Evolutionary conservation across 1,140 invertebrate genomes (phyloP), one percentile per base, ranked within the genome.

Genomic region (Tetraneura akinire): DNA sequence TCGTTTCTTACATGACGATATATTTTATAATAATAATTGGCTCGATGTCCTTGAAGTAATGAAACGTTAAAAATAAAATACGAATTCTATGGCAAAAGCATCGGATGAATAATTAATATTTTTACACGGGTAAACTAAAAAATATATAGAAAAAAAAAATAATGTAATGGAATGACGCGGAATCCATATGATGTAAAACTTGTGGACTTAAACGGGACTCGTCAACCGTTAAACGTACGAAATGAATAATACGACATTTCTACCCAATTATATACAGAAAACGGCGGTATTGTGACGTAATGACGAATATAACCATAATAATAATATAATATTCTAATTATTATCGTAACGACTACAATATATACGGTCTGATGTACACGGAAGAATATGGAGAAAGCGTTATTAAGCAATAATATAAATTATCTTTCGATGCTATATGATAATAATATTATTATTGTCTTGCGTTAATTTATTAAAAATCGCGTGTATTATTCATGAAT

Each of bases 371-470:
- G 66, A 68, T 37, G 23, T 47, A 21, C 37, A 11, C 21, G 66
- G 21, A 68, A 5, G 66, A 68, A 47, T 45, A 14, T 13, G 42
- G 66, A 68, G 66, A 68, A 68, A 68, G 66, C 23, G 16, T 13
- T 66, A 45, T 68, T 47, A 14, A 68, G 32, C 21, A 68, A 62
- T 32, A 3, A n/a, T n/a, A n/a, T n/a, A n/a, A n/a, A n/a, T n/a
- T n/a, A n/a, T n/a, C n/a, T n/a, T n/a, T n/a, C n/a, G n/a, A n/a
- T n/a, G n/a, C n/a, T n/a, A n/a, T n/a, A n/a, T n/a, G n/a, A n/a
- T n/a, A n/a, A n/a, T n/a, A n/a, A n/a, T n/a, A n/a, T n/a, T n/a
- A n/a, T n/a, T n/a, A n/a, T n/a, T n/a, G 32, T 37, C 32, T n/a
- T 37, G 32, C 32, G 32, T 37, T 37, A 37, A 37, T 37, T 37